Base-by-base conservation (phyloP, 2,113 vertebrate species). In the Dunckerocampus dactyliophorus region DNA sequence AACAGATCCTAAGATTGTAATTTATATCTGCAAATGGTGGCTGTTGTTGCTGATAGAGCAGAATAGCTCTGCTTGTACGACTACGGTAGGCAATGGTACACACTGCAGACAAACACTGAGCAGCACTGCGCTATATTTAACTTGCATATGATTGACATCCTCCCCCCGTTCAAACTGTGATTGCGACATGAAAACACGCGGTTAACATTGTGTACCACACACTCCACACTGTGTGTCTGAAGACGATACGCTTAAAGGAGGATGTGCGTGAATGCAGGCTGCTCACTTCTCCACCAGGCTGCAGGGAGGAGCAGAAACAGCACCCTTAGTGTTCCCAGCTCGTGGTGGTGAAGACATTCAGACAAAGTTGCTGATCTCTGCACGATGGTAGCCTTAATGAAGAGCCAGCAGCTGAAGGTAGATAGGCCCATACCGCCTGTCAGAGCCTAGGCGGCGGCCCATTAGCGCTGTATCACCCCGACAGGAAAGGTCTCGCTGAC, bases 381-480 rank as follows among this genome's bases (percentile, higher is more conserved):
- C 61, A 59, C 45, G 13, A 60, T 52, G 37, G 22, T 60, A 53
- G 62, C 56, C 71, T 74, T 82, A 82, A 82, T 82, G 77, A 86
- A 87, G 82, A 73, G 63, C 70, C 47, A 67, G 67, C 72, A 76
- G 81, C 76, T 79, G 74, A 74, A 47, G 39, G 65, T 63, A 62
- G 50, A 76, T 62, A 49, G 71, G 63, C 60, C 70, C 56, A 62
- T 71, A 55, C 51, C 43, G 58, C 55, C 68, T 73, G 76, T 83
- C 82, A 80, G 64, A 74, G 68, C 53, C 45, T 19, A 55, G 57
- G 59, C 64, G 58, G 47, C 6, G 51, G 69, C 69, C 78, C 71
- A 82, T 88, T 86, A 88, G 67, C 31, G 64, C 77, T n/a, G 42
- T 54, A 67, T 14, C 22, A 62, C 9, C 53, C 45, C 50, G 47